Evolutionary conservation across 2,797 vertebrate genomes (phyloP).

Genomic region (Rhynchotus rufescens): DNA sequence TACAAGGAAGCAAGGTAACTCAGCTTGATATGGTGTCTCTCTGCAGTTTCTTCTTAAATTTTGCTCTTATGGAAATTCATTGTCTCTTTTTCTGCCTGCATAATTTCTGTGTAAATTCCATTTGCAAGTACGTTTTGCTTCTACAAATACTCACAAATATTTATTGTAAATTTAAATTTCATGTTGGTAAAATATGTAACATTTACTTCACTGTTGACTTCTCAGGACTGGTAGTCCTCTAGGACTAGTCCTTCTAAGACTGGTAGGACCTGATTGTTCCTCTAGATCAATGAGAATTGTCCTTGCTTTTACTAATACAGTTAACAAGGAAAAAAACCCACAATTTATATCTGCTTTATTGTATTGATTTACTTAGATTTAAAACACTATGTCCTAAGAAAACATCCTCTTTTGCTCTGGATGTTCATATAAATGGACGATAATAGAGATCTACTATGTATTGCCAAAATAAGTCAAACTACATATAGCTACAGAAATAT

Average conservation of each 20-base stretch:
- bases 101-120: neutral
- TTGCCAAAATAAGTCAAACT: neutral
- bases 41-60: neutral
- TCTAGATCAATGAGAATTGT: neutral
- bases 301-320: neutral
- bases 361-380: neutral
- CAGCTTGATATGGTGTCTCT: neutral
- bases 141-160: neutral
- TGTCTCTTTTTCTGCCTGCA: neutral
- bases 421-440: neutral
- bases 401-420: neutral
- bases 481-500: neutral
- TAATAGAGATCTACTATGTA: neutral
- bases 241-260: no score
- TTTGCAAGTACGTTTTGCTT: neutral
- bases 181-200: neutral
- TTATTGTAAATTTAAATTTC: neutral
- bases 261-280: neutral
- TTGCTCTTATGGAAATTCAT: neutral
- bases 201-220: neutral
- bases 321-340: neutral
- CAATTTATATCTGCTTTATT: neutral
- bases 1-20: slow-evolving; percentile 90
- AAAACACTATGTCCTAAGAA: neutral
- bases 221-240: neutral